Evolutionary conservation across 2,888 invertebrate species (phyloP), one percentile per base, ranked within the genome.

Genomic region (Chelonus formosanus): DNA sequence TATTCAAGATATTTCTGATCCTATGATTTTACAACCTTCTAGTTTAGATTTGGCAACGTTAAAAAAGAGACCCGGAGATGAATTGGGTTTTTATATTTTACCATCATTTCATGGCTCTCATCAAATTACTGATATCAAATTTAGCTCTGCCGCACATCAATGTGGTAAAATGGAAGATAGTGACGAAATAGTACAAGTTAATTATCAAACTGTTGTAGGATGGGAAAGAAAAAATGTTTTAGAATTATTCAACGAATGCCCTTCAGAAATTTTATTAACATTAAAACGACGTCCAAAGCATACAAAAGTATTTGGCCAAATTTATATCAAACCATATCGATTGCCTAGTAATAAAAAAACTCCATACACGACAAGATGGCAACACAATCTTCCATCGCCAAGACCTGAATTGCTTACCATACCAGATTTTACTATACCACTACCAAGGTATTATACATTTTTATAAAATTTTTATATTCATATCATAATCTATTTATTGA

Each of bases 91-190:
- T 85, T 91, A 91, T 80, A 93, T 98, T 74, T 89, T 93, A 79
- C 93, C 96, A 6, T 93, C 93, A 50, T 94, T 92, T 85, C 92
- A 92, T 83, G 90, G 91, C 0, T 88, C 90, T 71, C 90, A 88
- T 81, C 93, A 95, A 81, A 92, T 98, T 67, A 93, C 93, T 20
- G 93, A 94, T 80, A 92, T 97, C 62, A 94, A 95, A 82, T 92
- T 92, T 84, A 92, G 95, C 78, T 95, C 96, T 58, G 95, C 96
- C 3, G 96, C 97, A 48, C 96, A 97, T 85, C 90, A 93, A 44
- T 94, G 94, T 74, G 94, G 94, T 3, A 95, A 94, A 85, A 92
- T 98, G 78, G 96, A 96, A 85, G 92, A 93, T 75, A 98, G 97
- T 0, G 98, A 98, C 85, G 98, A 98, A 87, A 94, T 98, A 75